Evolutionary conservation across 1,140 invertebrate species (phyloP), one percentile per base, ranked within the genome.

Genomic region (Eubasilissa regina): DNA sequence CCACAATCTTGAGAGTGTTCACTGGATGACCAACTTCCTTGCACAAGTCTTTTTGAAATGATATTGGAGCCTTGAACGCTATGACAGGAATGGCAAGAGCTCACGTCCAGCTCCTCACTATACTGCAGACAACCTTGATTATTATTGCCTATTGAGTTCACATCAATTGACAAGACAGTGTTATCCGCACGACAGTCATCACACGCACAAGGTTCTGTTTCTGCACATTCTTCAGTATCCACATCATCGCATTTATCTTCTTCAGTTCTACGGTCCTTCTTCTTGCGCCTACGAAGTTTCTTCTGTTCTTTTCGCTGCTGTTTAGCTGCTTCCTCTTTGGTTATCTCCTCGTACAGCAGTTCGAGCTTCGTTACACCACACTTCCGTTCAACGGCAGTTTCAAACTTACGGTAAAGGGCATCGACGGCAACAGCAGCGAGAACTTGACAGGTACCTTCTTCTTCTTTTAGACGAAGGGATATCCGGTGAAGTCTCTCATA

Each of bases 381-480:
- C 86, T 97, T 97, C 10, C 92, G 91, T 88, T 98, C 96, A 45
- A 98, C 93, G 10, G 95, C 94, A 81, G 94, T 94, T 91, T 97
- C 94, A 88, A 97, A 98, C 86, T 94, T 97, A 83, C 95, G 93
- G 84, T 94, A 94, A 11, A 98, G 88, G 8, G 95, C 94, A 85
- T 97, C 94, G 3, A 97, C 92, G 0, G 94, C 95, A 10, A 97
- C 94, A 75, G 95, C 96, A 72, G 96, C 96, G 70, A 98, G 91
- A 70, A 97, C 94, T 88, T 97, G 95, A 89, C 95, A 97, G 3
- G 96, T 96, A 84, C 95, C 94, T 86, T 98, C 96, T 87, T 97
- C 96, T 86, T 97, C 96, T 74, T 93, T 92, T 81, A 98, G 90
- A 75, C 95, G 93, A 78, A 96, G 92, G 84, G 96, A 94, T 75